Evolutionary conservation across 2,113 vertebrate genomes (phyloP).

Genomic region (Labrus mixtus): DNA sequence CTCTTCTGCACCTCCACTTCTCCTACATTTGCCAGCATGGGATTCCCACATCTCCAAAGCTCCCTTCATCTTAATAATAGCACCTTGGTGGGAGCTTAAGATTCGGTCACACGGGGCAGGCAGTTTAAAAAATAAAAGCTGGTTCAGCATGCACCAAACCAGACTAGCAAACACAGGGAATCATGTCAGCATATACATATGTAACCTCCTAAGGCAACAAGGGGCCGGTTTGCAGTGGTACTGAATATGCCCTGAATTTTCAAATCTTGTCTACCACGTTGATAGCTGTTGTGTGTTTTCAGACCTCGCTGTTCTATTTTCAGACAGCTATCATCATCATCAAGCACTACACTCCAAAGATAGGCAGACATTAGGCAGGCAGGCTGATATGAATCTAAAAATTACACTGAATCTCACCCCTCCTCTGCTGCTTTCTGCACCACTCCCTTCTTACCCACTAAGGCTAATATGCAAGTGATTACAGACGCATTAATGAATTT

Average conservation of each 20-base stretch:
- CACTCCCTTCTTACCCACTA: conserved; percentile 57
- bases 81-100: conserved; percentile 68
- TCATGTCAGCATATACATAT: conserved; percentile 67
- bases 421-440: conserved; percentile 45
- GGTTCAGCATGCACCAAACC: conserved; percentile 65
- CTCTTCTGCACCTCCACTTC: conserved; percentile 43
- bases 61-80: conserved; percentile 67
- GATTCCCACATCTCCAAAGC: conserved; percentile 30
- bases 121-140: conserved; percentile 66
- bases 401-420: conserved; percentile 24
- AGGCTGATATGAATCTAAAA: conserved; percentile 51
- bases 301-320: conserved; percentile 44
- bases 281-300: conserved; percentile 39
- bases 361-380: conserved; percentile 40
- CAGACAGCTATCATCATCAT: conserved; percentile 48
- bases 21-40: conserved; percentile 58
- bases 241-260: conserved; percentile 7
- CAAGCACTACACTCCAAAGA: conserved; percentile 31
- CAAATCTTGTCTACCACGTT: neutral
- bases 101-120: conserved; percentile 39
- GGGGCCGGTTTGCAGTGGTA: conserved; percentile 10
- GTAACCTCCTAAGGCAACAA: conserved; percentile 29
- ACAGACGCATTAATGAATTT: conserved; percentile 65
- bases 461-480: conserved; percentile 70
- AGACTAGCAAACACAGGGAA: conserved; percentile 50